Evolutionary conservation across 2,113 vertebrate genomes (phyloP).

Genomic region (Sorex araneus): DNA sequence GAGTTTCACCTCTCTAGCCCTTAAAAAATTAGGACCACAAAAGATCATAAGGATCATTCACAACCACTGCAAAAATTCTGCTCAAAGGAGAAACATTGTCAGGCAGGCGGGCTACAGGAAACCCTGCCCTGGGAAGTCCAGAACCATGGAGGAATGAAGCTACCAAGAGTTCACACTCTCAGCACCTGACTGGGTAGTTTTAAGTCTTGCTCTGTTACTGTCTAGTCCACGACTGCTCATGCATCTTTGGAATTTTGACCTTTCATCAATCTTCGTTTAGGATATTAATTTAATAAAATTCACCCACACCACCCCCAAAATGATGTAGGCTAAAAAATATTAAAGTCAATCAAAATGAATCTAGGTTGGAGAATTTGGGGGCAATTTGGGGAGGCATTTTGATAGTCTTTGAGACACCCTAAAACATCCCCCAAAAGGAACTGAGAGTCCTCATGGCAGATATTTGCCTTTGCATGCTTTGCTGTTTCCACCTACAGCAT

Average conservation of each 20-base stretch:
- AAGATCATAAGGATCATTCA: slow-evolving; percentile 3
- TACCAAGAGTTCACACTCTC: slow-evolving; percentile 1
- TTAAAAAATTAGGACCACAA: not conserved
- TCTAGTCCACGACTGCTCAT: slow-evolving; percentile 6
- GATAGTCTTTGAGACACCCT: not conserved
- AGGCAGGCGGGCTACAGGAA: not conserved
- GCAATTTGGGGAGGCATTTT: not conserved
- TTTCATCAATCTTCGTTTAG: not conserved
- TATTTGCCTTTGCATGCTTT: not conserved
- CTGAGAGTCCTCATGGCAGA: slow-evolving; percentile 10
- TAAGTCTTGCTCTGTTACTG: not conserved
- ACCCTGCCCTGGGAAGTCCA: not conserved
- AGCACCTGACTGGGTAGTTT: not conserved
- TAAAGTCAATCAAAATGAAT: slow-evolving; percentile 44
- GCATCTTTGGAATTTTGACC: not conserved
- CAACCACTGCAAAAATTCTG: not conserved
- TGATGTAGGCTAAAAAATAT: not conserved
- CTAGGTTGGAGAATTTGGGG: slow-evolving; percentile 28
- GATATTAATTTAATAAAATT: slow-evolving; percentile 1
- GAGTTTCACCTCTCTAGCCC: not conserved
- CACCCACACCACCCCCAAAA: not conserved
- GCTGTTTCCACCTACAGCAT: slow-evolving; percentile 20
- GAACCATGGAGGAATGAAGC: not conserved
- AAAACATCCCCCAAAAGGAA: not conserved
- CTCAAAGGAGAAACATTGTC: not conserved